Percentiles rank a stretch among this genome's conserved stretches.
Conservation (phyloP, 1,140 invertebrate genomes). For the Polypedilum pembai region DNA sequence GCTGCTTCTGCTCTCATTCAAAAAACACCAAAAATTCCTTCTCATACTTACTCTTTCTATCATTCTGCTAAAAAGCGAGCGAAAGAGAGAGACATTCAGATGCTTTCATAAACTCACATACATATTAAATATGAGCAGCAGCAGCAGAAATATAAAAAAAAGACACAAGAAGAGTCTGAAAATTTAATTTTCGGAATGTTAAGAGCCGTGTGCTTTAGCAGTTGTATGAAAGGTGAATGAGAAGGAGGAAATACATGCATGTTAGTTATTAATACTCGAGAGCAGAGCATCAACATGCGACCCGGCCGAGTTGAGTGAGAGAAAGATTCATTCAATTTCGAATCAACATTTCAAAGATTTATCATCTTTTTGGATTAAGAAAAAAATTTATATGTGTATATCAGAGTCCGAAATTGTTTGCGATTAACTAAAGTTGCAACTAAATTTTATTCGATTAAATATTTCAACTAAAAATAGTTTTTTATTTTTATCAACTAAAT, state of each 20-base stretch:
- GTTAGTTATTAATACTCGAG: background rate
- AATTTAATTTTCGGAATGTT: constrained; percentile 19
- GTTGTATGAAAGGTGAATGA: background rate
- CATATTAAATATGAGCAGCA: constrained; percentile 5
- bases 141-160: background rate
- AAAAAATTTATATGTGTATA: background rate
- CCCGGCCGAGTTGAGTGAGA: background rate
- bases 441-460: too few relatives aligned
- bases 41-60: background rate
- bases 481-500: too few relatives aligned
- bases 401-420: too few relatives aligned
- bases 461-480: too few relatives aligned
- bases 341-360: constrained; percentile 19
- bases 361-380: constrained; percentile 6
- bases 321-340: background rate
- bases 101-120: background rate
- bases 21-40: background rate
- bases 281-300: background rate
- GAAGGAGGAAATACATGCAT: background rate
- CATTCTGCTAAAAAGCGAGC: background rate
- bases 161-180: background rate
- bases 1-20: background rate
- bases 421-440: too few relatives aligned
- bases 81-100: background rate
- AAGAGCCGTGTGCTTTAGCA: constrained; percentile 16